phyloP scores from a whole-genome alignment of 1,140 invertebrate species.

The Zeugodacus cucurbitae region DNA sequence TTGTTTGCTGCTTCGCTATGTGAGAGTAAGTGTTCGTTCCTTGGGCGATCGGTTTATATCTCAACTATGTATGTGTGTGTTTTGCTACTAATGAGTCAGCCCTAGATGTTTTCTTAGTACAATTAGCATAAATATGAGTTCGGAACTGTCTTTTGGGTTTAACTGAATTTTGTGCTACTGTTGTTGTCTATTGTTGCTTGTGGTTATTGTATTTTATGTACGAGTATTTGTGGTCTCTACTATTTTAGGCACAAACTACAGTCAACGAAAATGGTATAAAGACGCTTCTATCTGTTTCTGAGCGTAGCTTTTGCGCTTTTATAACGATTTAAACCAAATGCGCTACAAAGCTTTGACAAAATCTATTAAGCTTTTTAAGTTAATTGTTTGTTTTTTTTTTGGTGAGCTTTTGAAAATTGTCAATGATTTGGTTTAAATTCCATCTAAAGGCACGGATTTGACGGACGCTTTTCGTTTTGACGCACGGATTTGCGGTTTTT shows the following conservation, averaged over 20 bases:
- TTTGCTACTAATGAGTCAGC: background rate
- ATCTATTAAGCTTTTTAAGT: background rate
- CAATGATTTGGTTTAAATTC: constrained; percentile 62
- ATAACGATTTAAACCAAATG: constrained; percentile 54
- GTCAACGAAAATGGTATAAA: constrained; percentile 66
- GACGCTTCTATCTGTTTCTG: constrained; percentile 51
- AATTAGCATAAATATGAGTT: background rate
- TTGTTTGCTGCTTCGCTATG: constrained; percentile 35
- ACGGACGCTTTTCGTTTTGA: constrained; percentile 64
- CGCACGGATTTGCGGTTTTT: constrained; percentile 42
- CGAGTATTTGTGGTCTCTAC: background rate
- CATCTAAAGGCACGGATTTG: constrained; percentile 66
- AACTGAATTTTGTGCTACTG: background rate
- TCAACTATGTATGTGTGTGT: background rate
- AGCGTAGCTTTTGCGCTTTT: constrained; percentile 17
- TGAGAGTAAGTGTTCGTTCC: constrained; percentile 38
- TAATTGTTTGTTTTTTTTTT: background rate
- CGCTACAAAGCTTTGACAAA: background rate
- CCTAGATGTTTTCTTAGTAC: background rate
- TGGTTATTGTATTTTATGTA: background rate
- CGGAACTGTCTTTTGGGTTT: background rate
- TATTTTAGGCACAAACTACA: constrained; percentile 64
- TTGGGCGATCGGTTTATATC: background rate
- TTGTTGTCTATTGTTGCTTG: background rate
- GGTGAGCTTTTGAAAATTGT: background rate